Evolutionary conservation across 2,797 vertebrate genomes (phyloP).

Genomic region (Antennarius maculatus): DNA sequence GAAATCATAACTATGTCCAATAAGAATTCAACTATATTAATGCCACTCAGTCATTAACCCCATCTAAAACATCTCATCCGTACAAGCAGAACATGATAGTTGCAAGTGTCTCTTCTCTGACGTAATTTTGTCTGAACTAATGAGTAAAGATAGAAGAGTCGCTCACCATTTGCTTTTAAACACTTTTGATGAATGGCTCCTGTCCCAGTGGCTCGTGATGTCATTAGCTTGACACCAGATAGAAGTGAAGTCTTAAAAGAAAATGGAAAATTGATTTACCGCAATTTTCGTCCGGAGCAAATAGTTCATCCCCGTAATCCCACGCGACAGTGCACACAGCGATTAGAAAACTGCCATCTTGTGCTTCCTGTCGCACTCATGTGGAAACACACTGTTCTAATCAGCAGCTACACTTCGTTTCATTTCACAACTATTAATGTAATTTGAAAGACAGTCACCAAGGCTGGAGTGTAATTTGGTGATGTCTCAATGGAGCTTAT

Average conservation of each 20-base stretch:
- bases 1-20: constrained; percentile 35
- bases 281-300: constrained; percentile 77
- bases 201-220: constrained; percentile 71
- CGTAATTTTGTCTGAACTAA: constrained; percentile 81
- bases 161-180: constrained; percentile 72
- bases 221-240: constrained; percentile 80
- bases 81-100: constrained; percentile 40
- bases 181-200: constrained; percentile 81
- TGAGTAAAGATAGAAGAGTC: constrained; percentile 65
- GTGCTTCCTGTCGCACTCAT: constrained; percentile 54
- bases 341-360: constrained; percentile 55
- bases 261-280: constrained; percentile 85
- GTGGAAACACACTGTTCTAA: constrained; percentile 61
- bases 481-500: constrained; percentile 42
- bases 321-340: constrained; percentile 55
- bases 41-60: constrained; percentile 36
- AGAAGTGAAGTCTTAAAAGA: constrained; percentile 78
- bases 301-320: constrained; percentile 72
- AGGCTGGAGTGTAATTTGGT: constrained; percentile 49
- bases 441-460: constrained; percentile 53
- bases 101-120: constrained; percentile 66
- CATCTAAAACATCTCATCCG: background rate
- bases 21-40: constrained; percentile 13
- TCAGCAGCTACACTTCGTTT: constrained; percentile 54
- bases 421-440: constrained; percentile 52